Conservation (phyloP, 2,113 vertebrate species). For the Notarius lentiginosus region DNA sequence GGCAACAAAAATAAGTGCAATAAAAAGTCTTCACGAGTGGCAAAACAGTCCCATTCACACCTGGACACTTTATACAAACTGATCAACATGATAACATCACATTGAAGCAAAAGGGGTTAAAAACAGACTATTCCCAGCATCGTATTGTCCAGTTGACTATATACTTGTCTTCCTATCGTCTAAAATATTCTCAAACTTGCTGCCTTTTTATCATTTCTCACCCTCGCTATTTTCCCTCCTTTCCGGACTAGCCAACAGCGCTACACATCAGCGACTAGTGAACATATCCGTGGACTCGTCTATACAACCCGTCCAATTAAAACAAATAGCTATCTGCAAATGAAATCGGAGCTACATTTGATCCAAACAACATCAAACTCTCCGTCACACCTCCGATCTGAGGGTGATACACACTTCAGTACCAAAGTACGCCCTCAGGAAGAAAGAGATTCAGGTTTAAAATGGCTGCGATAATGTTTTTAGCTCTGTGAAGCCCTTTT, state of each 20-base stretch:
- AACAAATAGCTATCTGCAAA: background rate
- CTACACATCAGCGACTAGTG: background rate
- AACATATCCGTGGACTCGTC: background rate
- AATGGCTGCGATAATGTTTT: background rate
- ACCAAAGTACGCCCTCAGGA: background rate
- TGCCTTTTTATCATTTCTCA: too few species aligned
- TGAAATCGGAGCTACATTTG: background rate
- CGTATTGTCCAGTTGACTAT: background rate
- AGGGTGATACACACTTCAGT: too few species aligned
- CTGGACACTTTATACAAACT: background rate
- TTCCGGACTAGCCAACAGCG: background rate
- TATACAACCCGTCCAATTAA: background rate
- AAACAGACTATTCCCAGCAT: background rate
- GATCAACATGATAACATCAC: background rate
- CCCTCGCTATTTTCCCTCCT: too few species aligned
- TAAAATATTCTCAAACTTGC: too few species aligned
- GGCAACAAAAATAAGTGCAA: background rate
- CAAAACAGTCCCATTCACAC: too few species aligned
- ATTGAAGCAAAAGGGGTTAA: background rate
- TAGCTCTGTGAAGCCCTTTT: background rate
- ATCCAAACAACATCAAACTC: background rate
- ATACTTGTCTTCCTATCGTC: too few species aligned
- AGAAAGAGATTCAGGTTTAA: background rate
- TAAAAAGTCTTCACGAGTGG: background rate
- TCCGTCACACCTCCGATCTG: background rate